Conservation (phyloP, 2,797 vertebrate species). For the Myripristis murdjan region DNA sequence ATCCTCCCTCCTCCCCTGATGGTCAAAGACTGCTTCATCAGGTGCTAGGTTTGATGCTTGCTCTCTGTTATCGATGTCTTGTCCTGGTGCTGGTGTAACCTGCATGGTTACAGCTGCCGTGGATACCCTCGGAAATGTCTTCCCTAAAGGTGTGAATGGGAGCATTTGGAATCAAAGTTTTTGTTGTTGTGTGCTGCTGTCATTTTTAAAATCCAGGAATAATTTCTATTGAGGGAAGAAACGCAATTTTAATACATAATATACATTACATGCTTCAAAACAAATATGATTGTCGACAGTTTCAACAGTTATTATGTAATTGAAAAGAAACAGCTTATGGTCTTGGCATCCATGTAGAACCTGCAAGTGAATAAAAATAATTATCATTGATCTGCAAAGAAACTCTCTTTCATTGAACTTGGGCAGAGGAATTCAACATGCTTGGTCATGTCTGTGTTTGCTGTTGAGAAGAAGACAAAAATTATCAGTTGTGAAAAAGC, state of each 20-base stretch:
- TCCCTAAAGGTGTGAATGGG: conserved; percentile 71
- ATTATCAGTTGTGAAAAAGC: not conserved
- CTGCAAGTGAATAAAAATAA: conserved; percentile 42
- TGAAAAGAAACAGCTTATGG: not conserved
- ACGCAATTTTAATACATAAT: conserved; percentile 32
- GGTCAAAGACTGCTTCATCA: conserved; percentile 15
- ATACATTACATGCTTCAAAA: conserved; percentile 11
- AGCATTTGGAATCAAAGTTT: conserved; percentile 61
- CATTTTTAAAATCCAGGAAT: conserved; percentile 8
- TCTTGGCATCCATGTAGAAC: conserved; percentile 26
- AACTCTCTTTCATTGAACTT: not conserved
- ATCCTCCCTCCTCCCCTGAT: conserved; percentile 18
- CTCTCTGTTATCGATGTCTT: conserved; percentile 15
- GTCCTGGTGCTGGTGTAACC: conserved; percentile 31
- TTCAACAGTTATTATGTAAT: not conserved
- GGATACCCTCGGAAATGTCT: conserved; percentile 34
- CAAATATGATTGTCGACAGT: not conserved
- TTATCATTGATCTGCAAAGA: conserved; percentile 30
- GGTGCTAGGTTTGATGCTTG: conserved; percentile 7
- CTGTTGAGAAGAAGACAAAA: conserved; percentile 39
- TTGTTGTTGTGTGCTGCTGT: conserved; percentile 2
- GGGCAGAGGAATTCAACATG: conserved; percentile 20
- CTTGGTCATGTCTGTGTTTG: not conserved
- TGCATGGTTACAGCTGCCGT: conserved; percentile 37
- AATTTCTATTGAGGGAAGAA: conserved; percentile 41